Conservation (phyloP, 1,140 invertebrate genomes). For the Bombus sibiricus region DNA sequence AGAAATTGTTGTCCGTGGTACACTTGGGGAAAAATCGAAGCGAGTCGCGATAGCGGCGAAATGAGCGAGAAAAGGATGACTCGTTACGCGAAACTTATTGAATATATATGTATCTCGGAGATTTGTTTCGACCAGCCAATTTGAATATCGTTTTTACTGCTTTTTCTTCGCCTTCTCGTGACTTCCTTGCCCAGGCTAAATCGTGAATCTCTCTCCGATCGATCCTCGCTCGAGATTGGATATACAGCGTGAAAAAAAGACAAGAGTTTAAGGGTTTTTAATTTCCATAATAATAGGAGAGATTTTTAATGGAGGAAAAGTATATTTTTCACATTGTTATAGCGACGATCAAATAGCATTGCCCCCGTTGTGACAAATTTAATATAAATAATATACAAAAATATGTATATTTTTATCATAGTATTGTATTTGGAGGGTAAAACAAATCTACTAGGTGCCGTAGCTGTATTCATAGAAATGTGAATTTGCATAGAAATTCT, state of each 20-base stretch:
- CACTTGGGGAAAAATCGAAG: neutral
- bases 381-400: too few relatives aligned
- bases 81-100: neutral
- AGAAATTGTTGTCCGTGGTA: conserved; percentile 22
- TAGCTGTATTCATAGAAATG: too few relatives aligned
- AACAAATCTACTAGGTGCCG: too few relatives aligned
- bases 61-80: neutral
- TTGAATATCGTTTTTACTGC: conserved; percentile 2
- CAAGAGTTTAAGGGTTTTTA: neutral
- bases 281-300: neutral
- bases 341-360: too few relatives aligned
- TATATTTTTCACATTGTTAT: too few relatives aligned
- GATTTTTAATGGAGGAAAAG: too few relatives aligned
- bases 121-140: conserved; percentile 28
- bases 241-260: too few relatives aligned
- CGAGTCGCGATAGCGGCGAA: neutral
- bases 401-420: too few relatives aligned
- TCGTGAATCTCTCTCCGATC: neutral
- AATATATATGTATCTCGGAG: conserved; percentile 5
- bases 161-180: neutral
- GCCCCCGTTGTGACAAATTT: too few relatives aligned
- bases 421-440: too few relatives aligned
- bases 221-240: neutral
- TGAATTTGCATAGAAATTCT: too few relatives aligned
- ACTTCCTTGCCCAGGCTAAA: too few relatives aligned